phyloP scores from a whole-genome alignment of 2,888 invertebrate genomes.

The Hedychridium roseum region DNA sequence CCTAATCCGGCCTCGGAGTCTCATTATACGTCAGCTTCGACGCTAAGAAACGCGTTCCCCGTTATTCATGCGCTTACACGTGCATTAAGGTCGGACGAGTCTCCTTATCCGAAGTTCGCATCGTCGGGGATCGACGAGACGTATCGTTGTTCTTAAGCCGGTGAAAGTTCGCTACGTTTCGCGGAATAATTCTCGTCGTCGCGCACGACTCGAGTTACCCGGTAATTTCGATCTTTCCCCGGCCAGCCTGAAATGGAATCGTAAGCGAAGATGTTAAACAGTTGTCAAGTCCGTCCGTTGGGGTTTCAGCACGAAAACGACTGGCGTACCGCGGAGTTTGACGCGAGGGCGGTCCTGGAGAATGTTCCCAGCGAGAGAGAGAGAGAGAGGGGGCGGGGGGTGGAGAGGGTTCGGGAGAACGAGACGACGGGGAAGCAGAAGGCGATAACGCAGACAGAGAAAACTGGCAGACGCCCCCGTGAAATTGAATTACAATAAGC shows the following conservation, averaged over 20 bases:
- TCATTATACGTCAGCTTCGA: too few species aligned
- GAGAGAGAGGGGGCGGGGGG: constrained; percentile 9
- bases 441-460: constrained; percentile 27
- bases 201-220: too few species aligned
- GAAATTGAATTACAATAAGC: constrained; percentile 61
- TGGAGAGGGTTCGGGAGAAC: constrained; percentile 26
- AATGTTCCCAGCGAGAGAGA: constrained; percentile 3
- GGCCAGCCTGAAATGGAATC: constrained; percentile 32
- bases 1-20: too few species aligned
- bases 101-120: too few species aligned
- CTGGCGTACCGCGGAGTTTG: constrained; percentile 23
- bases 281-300: constrained; percentile 53
- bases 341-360: background rate
- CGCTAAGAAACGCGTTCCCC: too few species aligned
- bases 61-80: too few species aligned
- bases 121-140: too few species aligned
- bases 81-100: too few species aligned
- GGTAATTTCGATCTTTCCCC: too few species aligned
- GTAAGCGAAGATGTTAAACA: constrained; percentile 53
- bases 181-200: too few species aligned
- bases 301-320: constrained; percentile 38
- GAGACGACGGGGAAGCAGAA: constrained; percentile 25
- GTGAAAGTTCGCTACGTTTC: too few species aligned
- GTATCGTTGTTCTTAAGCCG: too few species aligned
- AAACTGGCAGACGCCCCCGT: constrained; percentile 46